A percentile compares a stretch with the other conserved stretches of the same genome.
These are phyloP conservation scores for Ennomos fuscantarius DNA, from an alignment of 2,888 invertebrate genomes.

Conservation along the genomic window DNA sequence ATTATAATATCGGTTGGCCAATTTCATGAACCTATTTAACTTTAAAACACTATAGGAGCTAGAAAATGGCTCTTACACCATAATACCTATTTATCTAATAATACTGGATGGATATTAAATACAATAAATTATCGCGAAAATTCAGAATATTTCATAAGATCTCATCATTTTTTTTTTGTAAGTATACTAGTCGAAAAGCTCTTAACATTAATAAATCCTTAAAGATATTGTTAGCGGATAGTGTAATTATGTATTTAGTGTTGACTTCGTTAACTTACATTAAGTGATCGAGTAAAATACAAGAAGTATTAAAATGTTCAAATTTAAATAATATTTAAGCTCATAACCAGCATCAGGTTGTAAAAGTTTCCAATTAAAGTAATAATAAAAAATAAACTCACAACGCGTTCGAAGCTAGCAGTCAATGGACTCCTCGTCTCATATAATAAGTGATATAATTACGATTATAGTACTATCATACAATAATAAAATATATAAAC, in stretches of 20 bases:
- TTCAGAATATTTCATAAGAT: slow-evolving; percentile 81
- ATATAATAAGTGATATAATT: slow-evolving; percentile 17
- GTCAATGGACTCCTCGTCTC: slow-evolving; percentile 29
- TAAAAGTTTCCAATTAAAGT: slow-evolving; percentile 30
- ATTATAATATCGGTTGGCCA: slow-evolving; percentile 57
- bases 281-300: slow-evolving; percentile 60
- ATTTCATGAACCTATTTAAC: slow-evolving; percentile 65
- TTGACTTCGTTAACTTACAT: slow-evolving; percentile 59
- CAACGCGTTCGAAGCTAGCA: slow-evolving; percentile 37
- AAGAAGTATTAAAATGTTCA: slow-evolving; percentile 54
- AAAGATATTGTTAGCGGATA: slow-evolving; percentile 62
- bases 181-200: slow-evolving; percentile 82
- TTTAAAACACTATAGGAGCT: slow-evolving; percentile 71
- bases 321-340: slow-evolving; percentile 63
- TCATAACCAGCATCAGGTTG: slow-evolving; percentile 61
- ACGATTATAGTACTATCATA: slow-evolving; percentile 34
- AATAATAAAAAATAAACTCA: slow-evolving; percentile 21
- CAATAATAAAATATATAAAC: slow-evolving; percentile 24
- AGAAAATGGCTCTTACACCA: slow-evolving; percentile 65
- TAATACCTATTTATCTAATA: slow-evolving; percentile 80
- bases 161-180: slow-evolving; percentile 67
- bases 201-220: slow-evolving; percentile 68
- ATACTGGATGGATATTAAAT: slow-evolving; percentile 84
- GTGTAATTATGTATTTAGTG: slow-evolving; percentile 67
- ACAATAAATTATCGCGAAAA: slow-evolving; percentile 79